Evolutionary conservation across 2,888 invertebrate genomes (phyloP), one percentile per base, ranked within the genome.

Genomic region (Drosophila niveifrons): DNA sequence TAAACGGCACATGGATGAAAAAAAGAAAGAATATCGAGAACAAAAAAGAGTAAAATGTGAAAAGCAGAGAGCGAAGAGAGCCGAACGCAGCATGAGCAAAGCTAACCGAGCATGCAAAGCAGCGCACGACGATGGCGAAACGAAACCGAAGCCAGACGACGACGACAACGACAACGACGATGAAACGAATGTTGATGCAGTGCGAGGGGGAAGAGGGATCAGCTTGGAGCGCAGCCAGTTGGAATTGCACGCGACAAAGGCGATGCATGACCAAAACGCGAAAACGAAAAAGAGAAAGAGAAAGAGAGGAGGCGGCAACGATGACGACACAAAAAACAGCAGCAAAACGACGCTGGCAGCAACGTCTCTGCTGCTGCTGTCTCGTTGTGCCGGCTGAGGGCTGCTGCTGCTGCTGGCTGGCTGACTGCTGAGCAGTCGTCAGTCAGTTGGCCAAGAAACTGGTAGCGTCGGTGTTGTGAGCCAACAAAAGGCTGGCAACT

Each of bases 191-290:
- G 43, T 13, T 61, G 74, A 50, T 53, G 15, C 50, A 39, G 61
- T 34, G n/a, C 10, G 13, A 10, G 41, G 13, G 17, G 48, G 11
- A 29, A 11, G 59, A 78, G 75, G 67, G 70, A 68, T 70, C 78
- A 66, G 86, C 78, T 91, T 91, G 91, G 91, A 91, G 91, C 88
- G 77, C 85, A 90, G 91, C 91, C 91, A 91, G 91, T 91, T 91
- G 90, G 66, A 72, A 80, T 69, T 81, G 80, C 80, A 80, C 65
- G 77, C 74, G 74, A 78, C 72, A 80, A 73, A 75, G 75, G 69
- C 66, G 51, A 18, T 44, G 43, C 64, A 65, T 55, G 57, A 55
- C 50, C 41, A 48, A 53, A 23, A 23, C 23, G 23, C 23, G 23
- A 23, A 23, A 23, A 23, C 23, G 23, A 23, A 23, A 23, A 23